Conservation (phyloP, 2,888 invertebrate species). For the Hyposoter didymator region DNA sequence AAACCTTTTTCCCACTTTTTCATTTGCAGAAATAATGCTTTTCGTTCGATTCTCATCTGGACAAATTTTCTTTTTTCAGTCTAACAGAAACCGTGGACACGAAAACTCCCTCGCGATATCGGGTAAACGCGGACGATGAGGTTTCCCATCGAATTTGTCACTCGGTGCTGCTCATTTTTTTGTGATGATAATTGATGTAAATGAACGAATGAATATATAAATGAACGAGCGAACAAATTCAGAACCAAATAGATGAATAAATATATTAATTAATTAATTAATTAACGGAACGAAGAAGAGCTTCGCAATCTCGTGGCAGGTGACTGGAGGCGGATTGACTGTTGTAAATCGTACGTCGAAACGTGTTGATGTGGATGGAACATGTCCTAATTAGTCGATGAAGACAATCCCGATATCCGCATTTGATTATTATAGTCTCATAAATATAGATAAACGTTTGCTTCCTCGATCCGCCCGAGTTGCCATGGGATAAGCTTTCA, state of each 20-base stretch:
- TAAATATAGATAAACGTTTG: background rate
- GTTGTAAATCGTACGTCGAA: background rate
- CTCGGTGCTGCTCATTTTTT: too few species aligned
- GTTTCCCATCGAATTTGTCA: too few species aligned
- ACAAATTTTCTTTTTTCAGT: background rate
- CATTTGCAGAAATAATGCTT: background rate
- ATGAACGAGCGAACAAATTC: too few species aligned
- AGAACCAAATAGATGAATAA: too few species aligned
- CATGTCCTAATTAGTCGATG: conserved; percentile 59
- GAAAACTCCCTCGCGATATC: too few species aligned
- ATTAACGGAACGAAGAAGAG: background rate
- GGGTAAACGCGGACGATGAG: too few species aligned
- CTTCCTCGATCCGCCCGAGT: conserved; percentile 31
- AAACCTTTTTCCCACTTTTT: conserved; percentile 3
- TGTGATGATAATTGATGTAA: too few species aligned
- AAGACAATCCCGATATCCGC: conserved; percentile 62
- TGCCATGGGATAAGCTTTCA: conserved; percentile 35
- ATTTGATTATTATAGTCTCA: conserved; percentile 50
- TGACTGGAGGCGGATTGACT: background rate
- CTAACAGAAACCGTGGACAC: background rate
- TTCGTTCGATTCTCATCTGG: background rate
- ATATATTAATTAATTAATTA: too few species aligned
- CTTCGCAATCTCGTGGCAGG: background rate
- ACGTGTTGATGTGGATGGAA: background rate
- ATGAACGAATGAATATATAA: too few species aligned